Percentiles rank a stretch among this genome's conserved stretches.
These are phyloP conservation scores for Diceros bicornis DNA, from an alignment of 2,797 vertebrate species.

Conservation along the genomic window DNA sequence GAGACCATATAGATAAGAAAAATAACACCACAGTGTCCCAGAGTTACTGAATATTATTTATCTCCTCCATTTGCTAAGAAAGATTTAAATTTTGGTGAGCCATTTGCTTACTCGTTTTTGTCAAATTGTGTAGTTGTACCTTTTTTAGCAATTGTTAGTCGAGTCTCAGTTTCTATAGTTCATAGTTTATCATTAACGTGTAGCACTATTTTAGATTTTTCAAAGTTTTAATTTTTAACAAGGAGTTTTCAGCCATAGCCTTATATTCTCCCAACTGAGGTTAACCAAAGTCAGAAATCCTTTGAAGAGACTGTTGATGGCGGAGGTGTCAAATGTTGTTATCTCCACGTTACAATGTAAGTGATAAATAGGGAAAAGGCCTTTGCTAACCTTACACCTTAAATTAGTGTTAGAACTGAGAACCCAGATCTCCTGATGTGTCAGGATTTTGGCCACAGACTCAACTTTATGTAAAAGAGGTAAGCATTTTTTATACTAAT, in stretches of 20 bases:
- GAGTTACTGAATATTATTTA: slow-evolving; percentile 55
- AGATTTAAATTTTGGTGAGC: slow-evolving; percentile 66
- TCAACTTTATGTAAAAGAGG: slow-evolving; percentile 21
- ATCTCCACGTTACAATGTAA: slow-evolving; percentile 16
- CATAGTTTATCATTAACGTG: slow-evolving; percentile 38
- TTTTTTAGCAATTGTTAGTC: slow-evolving; percentile 19
- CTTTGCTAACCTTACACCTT: slow-evolving; percentile 55
- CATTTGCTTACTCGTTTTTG: slow-evolving; percentile 58
- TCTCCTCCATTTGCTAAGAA: slow-evolving; percentile 41
- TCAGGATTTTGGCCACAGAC: slow-evolving; percentile 20
- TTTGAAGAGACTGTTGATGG: slow-evolving; percentile 25
- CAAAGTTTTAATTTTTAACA: slow-evolving; percentile 1
- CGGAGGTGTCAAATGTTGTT: slow-evolving; percentile 47
- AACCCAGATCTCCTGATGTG: neutral
- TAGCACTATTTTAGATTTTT: slow-evolving; percentile 41
- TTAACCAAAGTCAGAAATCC: slow-evolving; percentile 40
- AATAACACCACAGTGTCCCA: neutral
- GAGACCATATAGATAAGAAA: slow-evolving; percentile 52
- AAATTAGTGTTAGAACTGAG: slow-evolving; percentile 57
- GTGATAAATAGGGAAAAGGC: slow-evolving; percentile 23
- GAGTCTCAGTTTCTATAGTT: slow-evolving; percentile 44
- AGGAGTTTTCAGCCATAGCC: slow-evolving; percentile 42
- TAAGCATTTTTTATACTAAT: slow-evolving; percentile 1
- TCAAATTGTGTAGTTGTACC: slow-evolving; percentile 53
- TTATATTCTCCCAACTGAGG: neutral